phyloP scores from a whole-genome alignment of 1,140 invertebrate genomes.

The Anadara kagoshimensis region DNA sequence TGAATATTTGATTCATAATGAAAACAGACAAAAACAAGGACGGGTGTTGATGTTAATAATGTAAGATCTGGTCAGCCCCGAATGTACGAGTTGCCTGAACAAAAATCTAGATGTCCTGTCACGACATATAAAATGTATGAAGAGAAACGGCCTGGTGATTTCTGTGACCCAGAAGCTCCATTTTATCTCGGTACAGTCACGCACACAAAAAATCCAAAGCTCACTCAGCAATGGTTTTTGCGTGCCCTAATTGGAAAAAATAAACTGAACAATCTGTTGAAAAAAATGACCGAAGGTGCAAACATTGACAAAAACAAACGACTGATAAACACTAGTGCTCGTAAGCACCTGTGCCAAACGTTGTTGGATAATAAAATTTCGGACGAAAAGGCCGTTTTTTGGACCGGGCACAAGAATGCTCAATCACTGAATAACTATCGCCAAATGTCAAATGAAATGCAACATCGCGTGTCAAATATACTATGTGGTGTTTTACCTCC shows the following conservation, averaged over 20 bases:
- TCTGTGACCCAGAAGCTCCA: constrained; percentile 1
- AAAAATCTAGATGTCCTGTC: constrained; percentile 4
- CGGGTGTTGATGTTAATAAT: background rate
- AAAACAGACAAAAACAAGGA: background rate
- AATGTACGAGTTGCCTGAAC: background rate
- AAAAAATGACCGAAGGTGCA: constrained; percentile 7
- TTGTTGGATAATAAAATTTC: constrained; percentile 22
- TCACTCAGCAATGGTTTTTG: constrained; percentile 23
- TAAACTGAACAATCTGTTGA: constrained; percentile 19
- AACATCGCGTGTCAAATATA: too few relatives aligned
- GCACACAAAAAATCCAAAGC: background rate
- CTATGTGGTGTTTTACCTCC: too few relatives aligned
- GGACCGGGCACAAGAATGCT: constrained; percentile 32
- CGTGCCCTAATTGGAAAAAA: constrained; percentile 7
- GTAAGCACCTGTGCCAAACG: constrained; percentile 32
- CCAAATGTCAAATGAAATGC: background rate
- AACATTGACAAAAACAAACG: background rate
- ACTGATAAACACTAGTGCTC: constrained; percentile 24
- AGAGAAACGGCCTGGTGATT: constrained; percentile 8
- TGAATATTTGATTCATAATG: too few relatives aligned
- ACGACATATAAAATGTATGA: constrained; percentile 6
- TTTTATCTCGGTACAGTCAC: constrained; percentile 27
- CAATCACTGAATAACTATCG: constrained; percentile 19
- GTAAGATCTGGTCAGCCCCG: background rate
- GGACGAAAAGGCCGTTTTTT: constrained; percentile 20